phyloP scores from a whole-genome alignment of 53 echinoderm and acorn worm genomes.

The Holothuria scabra region DNA sequence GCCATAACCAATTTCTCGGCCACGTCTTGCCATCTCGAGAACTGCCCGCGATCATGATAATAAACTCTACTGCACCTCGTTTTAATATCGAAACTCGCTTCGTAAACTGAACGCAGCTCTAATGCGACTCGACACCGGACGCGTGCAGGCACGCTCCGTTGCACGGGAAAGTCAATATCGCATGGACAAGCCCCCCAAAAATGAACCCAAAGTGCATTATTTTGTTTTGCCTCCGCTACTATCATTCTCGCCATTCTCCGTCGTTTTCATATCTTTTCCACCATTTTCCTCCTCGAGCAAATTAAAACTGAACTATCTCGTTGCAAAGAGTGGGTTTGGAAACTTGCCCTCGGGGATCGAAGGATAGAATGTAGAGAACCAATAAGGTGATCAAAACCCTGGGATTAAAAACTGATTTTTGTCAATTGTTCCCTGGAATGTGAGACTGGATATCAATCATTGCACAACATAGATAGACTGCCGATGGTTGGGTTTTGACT shows the following conservation, averaged over 20 bases:
- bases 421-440: no score
- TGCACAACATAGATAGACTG: no score
- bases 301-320: conserved; percentile 26
- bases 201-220: conserved; percentile 23
- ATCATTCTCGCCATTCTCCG: background rate
- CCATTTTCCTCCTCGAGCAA: background rate
- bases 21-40: no score
- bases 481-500: conserved; percentile 6
- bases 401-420: no score
- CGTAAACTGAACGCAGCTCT: conserved; percentile 14
- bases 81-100: conserved; percentile 16
- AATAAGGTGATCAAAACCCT: no score
- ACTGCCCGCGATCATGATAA: no score
- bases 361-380: conserved; percentile 5
- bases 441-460: no score
- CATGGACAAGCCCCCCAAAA: conserved; percentile 22
- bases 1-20: no score
- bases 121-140: conserved; percentile 29
- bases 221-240: background rate
- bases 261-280: background rate
- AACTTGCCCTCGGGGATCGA: conserved; percentile 1
- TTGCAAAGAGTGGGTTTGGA: conserved; percentile 15
- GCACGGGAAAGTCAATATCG: conserved; percentile 12
- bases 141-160: conserved; percentile 27
- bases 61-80: background rate